Evolutionary conservation across 1,140 invertebrate genomes (phyloP), one percentile per base, ranked within the genome.

Genomic region (Bombyx mandarina): DNA sequence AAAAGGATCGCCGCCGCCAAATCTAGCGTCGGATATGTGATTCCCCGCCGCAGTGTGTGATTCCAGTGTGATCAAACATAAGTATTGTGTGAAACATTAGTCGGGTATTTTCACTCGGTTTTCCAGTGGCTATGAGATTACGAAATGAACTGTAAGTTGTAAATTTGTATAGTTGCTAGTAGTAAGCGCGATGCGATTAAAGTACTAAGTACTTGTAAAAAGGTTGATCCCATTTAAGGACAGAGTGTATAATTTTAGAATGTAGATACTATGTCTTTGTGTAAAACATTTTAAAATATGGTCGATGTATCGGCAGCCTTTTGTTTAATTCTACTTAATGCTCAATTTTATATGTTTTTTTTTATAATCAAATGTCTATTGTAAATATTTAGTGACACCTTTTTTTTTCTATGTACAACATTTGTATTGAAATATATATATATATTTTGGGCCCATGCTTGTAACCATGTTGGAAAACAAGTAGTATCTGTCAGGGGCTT

Each of bases 51-150:
- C 73, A 72, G 59, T 59, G 67, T 79, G 79, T 84, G 81, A 86
- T 84, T 79, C 69, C 75, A 73, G 56, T 71, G 77, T 81, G 77
- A 85, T 82, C 61, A 66, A 74, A 69, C 62, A 56, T 74, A 77
- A 78, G 72, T 81, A 77, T 76, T 76, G 69, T 73, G 64, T n/a
- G 64, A 66, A 66, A 78, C 54, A 61, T 65, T 71, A 57, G 67
- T 71, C 62, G 64, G 66, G 74, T 60, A 59, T 52, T 67, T 67
- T 52, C 57, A 63, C 63, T 75, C 68, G 70, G 75, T 70, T 63
- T 66, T 73, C 69, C 67, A 77, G 77, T 82, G 83, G 81, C 83
- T 86, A 84, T 86, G 83, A 86, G 77, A 84, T 84, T 83, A 86
- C 65, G 67, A 71, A 73, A 78, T 64, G 67, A 68, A 82, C 73